phyloP scores from a whole-genome alignment of 1,140 invertebrate genomes.

The Drosophila bipectinata region DNA sequence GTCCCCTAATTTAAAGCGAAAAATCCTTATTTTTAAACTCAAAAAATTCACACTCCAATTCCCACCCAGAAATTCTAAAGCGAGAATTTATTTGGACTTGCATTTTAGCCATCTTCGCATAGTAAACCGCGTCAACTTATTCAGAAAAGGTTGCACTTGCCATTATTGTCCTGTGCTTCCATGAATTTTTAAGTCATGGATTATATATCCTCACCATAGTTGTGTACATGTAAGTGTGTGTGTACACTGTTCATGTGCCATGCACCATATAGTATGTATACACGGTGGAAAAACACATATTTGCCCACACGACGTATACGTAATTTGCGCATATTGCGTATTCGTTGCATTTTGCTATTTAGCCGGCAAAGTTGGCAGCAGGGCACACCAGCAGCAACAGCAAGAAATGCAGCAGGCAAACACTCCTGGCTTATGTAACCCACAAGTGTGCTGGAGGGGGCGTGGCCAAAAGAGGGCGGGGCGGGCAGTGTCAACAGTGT shows the following conservation, averaged over 20 bases:
- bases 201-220: constrained; percentile 25
- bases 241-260: neutral
- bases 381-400: constrained; percentile 47
- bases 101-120: neutral
- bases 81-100: neutral
- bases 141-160: constrained; percentile 29
- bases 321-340: constrained; percentile 80
- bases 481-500: constrained; percentile 73
- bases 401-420: constrained; percentile 55
- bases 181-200: constrained; percentile 42
- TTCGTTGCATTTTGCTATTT: constrained; percentile 68
- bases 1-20: no score
- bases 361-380: constrained; percentile 57
- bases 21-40: neutral
- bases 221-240: neutral
- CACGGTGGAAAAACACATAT: constrained; percentile 47
- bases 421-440: constrained; percentile 68
- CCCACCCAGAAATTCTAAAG: neutral
- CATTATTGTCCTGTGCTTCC: constrained; percentile 35
- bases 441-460: constrained; percentile 25
- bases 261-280: constrained; percentile 2
- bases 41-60: neutral
- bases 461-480: constrained; percentile 1
- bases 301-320: constrained; percentile 64
- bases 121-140: constrained; percentile 20